A percentile compares a stretch with the other conserved stretches of the same genome.
phyloP scores from a whole-genome alignment of 2,797 vertebrate species.

The Perodicticus potto region DNA sequence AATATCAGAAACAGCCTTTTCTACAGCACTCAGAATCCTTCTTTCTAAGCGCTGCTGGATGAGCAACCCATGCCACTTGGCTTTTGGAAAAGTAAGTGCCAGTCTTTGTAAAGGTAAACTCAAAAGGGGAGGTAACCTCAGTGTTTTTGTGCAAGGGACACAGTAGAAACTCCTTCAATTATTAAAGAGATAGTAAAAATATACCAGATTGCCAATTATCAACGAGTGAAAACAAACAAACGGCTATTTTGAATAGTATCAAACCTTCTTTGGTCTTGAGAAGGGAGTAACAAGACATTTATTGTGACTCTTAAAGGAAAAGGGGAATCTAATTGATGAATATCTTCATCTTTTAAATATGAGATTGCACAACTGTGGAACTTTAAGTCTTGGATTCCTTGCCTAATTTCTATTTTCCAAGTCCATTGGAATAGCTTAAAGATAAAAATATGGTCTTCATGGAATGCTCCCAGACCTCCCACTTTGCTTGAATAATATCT shows the following conservation, averaged over 20 bases:
- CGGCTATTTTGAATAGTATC: conserved; percentile 29
- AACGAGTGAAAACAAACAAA: conserved; percentile 43
- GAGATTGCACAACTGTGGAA: conserved; percentile 55
- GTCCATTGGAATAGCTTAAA: conserved; percentile 62
- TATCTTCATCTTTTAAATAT: conserved; percentile 61
- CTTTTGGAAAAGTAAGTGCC: background rate
- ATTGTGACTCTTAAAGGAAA: background rate
- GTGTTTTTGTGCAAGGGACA: conserved; percentile 17
- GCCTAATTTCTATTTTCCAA: conserved; percentile 46
- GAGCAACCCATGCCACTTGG: background rate
- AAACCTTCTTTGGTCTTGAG: conserved; percentile 35
- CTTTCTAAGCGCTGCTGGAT: background rate
- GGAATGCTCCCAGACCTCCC: conserved; percentile 68
- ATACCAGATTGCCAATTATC: background rate
- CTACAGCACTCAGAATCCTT: background rate
- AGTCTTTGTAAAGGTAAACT: background rate
- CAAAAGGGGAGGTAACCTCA: background rate
- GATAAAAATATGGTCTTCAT: conserved; percentile 64
- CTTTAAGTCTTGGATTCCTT: conserved; percentile 49
- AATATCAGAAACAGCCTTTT: background rate
- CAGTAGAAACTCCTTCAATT: conserved; percentile 62
- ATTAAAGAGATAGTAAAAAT: conserved; percentile 49
- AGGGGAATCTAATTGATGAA: conserved; percentile 4
- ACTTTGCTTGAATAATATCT: conserved; percentile 69
- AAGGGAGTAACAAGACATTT: conserved; percentile 44